A percentile compares a stretch with the other conserved stretches of the same genome.
phyloP scores from a whole-genome alignment of 2,797 vertebrate genomes.

The Melanotaenia nigrans region DNA sequence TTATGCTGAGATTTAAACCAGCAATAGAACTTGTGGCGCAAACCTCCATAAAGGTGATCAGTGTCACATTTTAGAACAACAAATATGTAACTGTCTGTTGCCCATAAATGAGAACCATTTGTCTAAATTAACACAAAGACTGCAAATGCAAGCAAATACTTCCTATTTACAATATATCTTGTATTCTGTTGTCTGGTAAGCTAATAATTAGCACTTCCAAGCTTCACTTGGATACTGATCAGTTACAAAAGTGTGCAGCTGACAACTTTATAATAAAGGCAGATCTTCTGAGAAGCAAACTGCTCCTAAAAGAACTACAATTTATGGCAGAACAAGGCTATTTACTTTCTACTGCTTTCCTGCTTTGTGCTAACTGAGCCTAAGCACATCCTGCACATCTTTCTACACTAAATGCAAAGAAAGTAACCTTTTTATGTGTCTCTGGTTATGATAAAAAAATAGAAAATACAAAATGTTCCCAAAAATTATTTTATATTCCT shows the following conservation, averaged over 20 bases:
- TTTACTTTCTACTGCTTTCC: slow-evolving; percentile 17
- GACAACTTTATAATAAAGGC: slow-evolving; percentile 42
- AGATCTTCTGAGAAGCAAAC: slow-evolving; percentile 20
- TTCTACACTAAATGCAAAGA: slow-evolving; percentile 27
- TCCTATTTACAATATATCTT: slow-evolving; percentile 38
- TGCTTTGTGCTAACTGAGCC: slow-evolving; percentile 18
- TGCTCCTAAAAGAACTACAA: slow-evolving; percentile 13
- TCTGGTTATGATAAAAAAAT: slow-evolving; percentile 9
- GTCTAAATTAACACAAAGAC: slow-evolving; percentile 63
- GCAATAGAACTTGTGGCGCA: neutral
- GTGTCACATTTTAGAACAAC: slow-evolving; percentile 42
- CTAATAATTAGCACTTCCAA: slow-evolving; percentile 30
- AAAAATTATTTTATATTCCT: slow-evolving; percentile 14
- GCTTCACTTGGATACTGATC: slow-evolving; percentile 44
- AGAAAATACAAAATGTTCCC: slow-evolving; percentile 4
- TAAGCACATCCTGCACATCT: slow-evolving; percentile 36
- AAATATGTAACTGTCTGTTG: slow-evolving; percentile 49
- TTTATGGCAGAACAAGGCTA: slow-evolving; percentile 44
- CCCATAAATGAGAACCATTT: slow-evolving; percentile 12
- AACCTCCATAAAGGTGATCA: neutral
- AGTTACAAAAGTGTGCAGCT: slow-evolving; percentile 30
- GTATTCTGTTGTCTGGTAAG: slow-evolving; percentile 37
- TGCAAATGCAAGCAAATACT: slow-evolving; percentile 12
- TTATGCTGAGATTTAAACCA: neutral
- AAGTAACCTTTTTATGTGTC: slow-evolving; percentile 23